Base-by-base conservation (phyloP, 2,888 invertebrate species). In the Clusia tigrina region DNA sequence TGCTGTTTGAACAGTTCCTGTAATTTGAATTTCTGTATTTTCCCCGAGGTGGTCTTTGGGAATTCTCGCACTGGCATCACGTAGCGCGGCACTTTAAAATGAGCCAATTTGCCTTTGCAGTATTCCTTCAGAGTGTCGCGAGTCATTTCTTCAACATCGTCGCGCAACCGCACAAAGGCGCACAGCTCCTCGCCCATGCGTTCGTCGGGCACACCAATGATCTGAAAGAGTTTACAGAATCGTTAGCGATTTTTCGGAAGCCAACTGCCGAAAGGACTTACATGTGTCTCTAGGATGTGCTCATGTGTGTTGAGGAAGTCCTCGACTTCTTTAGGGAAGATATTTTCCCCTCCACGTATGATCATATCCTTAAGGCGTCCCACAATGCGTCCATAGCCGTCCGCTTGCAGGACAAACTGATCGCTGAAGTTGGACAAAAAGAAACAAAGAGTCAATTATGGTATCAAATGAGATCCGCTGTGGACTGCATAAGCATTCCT, bases 251-350 rank as follows among this genome's bases (percentile, higher is more conserved):
- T 32, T n/a, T 12, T 52, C n/a, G n/a, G 26, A 22, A n/a, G 32
- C 32, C 12, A 9, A 5, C 5, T 32, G 5, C 6, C 12, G 32
- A 15, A 42, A 42, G 32, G 2, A 72, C 79, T 66, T 80, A 90
- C 90, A 74, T 91, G 89, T 6, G 86, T 87, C 78, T 93, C 91
- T 17, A 87, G 77, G 42, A 93, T 85, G 67, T 87, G 84, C 0
- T 90, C 90, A 84, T 93, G 91, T 0, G 86, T 85, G 71, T 88
- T 88, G 1, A 93, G 77, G 66, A 89, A 87, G 67, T 91, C 88
- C 83, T 94, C 93, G 54, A 94, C 86, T 85, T 93, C 93, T 86
- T 87, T 88, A 0, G 94, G 93, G 77, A 89, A 92, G 60, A 94
- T 88, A 76, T 93, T 93, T 81, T 92, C 92, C n/a, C 93, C 93